Evolutionary conservation across 2,113 vertebrate species (phyloP).

Genomic region (Tachuris rubrigastra): DNA sequence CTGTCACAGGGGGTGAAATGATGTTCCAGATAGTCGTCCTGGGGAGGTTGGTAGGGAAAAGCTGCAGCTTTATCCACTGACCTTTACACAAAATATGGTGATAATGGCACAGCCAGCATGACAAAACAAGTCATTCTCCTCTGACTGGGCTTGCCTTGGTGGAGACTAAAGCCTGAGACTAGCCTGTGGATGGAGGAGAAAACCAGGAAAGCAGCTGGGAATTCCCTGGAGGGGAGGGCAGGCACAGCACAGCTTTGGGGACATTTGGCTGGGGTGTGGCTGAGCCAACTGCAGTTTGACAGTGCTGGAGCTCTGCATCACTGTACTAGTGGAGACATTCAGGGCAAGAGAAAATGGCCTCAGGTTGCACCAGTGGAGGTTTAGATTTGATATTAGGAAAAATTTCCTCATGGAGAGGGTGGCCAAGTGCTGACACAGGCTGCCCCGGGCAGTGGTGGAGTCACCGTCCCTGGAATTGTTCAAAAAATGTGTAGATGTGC

Average conservation of each 20-base stretch:
- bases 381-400: neutral
- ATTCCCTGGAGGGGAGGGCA: neutral
- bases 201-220: neutral
- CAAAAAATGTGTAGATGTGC: neutral
- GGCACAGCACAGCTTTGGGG: neutral
- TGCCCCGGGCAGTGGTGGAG: neutral
- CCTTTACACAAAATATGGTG: neutral
- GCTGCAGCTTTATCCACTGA: neutral
- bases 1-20: neutral
- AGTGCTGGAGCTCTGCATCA: neutral
- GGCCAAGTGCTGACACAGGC: neutral
- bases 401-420: neutral
- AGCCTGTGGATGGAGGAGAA: neutral
- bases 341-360: neutral
- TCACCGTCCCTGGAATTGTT: neutral
- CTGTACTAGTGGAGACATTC: accelerated
- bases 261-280: neutral
- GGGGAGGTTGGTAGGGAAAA: neutral
- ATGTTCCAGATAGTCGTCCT: neutral
- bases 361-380: neutral
- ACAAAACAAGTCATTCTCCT: accelerated
- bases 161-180: neutral
- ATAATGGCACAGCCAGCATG: accelerated
- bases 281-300: neutral
- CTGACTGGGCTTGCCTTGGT: accelerated